Percentiles rank a stretch among this genome's conserved stretches.
These are phyloP conservation scores for Trachelus iudaicus DNA, from an alignment of 2,888 invertebrate species.

Conservation along the genomic window DNA sequence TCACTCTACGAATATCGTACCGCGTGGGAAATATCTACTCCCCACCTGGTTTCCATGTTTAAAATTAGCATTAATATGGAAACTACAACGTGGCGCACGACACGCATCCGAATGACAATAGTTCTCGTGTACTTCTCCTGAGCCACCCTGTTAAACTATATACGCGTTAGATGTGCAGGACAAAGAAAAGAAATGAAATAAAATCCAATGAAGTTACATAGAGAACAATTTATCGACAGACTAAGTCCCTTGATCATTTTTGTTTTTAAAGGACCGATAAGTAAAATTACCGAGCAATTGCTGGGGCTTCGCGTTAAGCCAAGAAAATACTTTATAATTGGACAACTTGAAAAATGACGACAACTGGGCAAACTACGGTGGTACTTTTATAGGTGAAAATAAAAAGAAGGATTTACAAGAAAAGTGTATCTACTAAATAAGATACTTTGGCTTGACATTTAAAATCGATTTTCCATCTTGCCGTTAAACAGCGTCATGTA, in stretches of 20 bases:
- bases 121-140: neutral
- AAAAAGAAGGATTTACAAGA: neutral
- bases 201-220: neutral
- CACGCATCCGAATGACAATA: neutral
- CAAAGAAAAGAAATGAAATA: neutral
- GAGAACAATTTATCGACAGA: neutral
- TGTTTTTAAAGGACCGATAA: neutral
- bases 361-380: neutral
- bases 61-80: slow-evolving; percentile 57
- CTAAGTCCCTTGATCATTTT: neutral
- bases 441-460: neutral
- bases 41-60: slow-evolving; percentile 43
- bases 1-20: neutral
- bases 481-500: neutral
- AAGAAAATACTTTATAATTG: neutral
- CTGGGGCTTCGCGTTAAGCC: neutral
- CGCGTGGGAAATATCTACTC: neutral
- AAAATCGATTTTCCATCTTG: neutral
- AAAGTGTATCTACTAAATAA: neutral
- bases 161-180: neutral
- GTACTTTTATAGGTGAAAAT: neutral
- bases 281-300: neutral
- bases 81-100: slow-evolving; percentile 26
- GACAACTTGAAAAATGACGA: neutral
- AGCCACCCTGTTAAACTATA: neutral